Evolutionary conservation across 2,888 invertebrate species (phyloP), one percentile per base, ranked within the genome.

Genomic region (Lissocephala sabroskyi): DNA sequence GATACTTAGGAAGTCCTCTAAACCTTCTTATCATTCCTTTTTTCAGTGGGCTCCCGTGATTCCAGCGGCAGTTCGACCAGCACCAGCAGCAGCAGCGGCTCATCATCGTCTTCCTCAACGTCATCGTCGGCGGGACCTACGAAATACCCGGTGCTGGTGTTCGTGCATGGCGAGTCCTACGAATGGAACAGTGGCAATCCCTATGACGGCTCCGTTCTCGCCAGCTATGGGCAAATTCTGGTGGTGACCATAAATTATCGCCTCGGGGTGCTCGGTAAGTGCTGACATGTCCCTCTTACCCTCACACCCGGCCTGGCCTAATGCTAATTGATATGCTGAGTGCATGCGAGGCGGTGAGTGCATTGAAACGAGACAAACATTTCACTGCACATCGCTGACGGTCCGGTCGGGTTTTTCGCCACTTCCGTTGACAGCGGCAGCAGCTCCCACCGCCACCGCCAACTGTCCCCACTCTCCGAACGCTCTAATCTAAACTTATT

Each of bases 111-210:
- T 1, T 58, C 65, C 1, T 65, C 68, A 1, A 57, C 65, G 1
- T 58, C 65, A 1, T 48, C 67, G 11, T 39, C 43, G 10, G 84
- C 65, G 74, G 85, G 73, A 80, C 85, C 78, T 18, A 83, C 86
- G 3, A 89, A 90, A 79, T 93, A 92, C 83, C 96, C 97, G 14
- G 97, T 97, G 49, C 88, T 98, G 84, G 95, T 98, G 45, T 96
- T 96, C 87, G 93, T 98, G 52, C 97, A 97, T 81, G 97, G 97
- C 2, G 91, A 93, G 84, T 96, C 96, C 76, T 97, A 96, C 86
- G 97, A 97, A 83, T 97, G 97, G 94, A 97, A 97, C 83, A 95
- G 97, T 37, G 98, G 98, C 45, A 98, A 98, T 86, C 95, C 97
- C 0, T 98, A 97, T 87, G 98, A 99, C 82, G 98, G 97, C 45